Conservation (phyloP, 2,797 vertebrate genomes). For the Lagorchestes hirsutus region DNA sequence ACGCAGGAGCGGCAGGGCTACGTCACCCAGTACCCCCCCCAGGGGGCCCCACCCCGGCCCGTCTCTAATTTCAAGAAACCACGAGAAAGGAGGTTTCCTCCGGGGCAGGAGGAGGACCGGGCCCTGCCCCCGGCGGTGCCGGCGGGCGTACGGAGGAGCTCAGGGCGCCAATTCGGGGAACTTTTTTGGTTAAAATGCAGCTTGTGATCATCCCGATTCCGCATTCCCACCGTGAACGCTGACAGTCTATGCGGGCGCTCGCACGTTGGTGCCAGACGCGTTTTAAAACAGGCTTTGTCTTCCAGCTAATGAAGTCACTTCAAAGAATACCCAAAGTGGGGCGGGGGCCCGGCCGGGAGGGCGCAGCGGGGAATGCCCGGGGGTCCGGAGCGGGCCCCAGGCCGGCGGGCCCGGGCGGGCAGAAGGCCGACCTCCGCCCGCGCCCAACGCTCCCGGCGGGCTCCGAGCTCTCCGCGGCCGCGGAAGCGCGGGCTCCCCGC, state of each 20-base stretch:
- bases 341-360: not conserved
- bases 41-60: not conserved
- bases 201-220: not conserved
- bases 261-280: not conserved
- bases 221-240: accelerated
- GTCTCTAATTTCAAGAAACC: slow-evolving; percentile 18
- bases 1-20: not conserved
- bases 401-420: not conserved
- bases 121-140: not conserved
- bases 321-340: not conserved
- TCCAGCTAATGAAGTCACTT: not conserved
- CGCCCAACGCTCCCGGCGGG: accelerated
- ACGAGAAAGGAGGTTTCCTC: not conserved
- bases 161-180: not conserved
- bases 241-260: not conserved
- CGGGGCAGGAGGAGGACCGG: not conserved
- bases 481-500: not conserved
- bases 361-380: not conserved
- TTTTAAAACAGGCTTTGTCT: not conserved
- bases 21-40: not conserved
- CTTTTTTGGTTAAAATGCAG: not conserved
- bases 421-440: not conserved
- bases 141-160: not conserved
- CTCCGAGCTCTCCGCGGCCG: accelerated
- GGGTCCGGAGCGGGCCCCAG: not conserved